phyloP scores from a whole-genome alignment of 35 echinoderm and acorn worm genomes.

The Lytechinus pictus region DNA sequence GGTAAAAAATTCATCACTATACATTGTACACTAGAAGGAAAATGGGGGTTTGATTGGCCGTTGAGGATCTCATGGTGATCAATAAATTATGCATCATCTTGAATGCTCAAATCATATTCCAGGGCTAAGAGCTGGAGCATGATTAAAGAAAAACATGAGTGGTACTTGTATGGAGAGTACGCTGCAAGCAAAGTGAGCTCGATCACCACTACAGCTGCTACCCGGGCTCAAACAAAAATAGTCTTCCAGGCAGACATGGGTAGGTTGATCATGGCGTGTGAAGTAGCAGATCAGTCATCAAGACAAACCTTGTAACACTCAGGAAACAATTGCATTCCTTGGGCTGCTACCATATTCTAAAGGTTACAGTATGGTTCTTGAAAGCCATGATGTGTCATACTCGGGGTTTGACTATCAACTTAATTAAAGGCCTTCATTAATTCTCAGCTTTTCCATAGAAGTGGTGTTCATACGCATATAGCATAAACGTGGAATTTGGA shows the following conservation, averaged over 20 bases:
- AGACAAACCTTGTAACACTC: not conserved
- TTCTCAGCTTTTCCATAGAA: not conserved
- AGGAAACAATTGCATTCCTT: not conserved
- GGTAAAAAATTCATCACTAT: too few species aligned
- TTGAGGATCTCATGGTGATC: too few species aligned
- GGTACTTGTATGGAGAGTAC: not conserved
- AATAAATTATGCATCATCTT: too few species aligned
- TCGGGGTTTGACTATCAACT: not conserved
- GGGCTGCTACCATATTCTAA: not conserved
- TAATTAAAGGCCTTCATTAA: not conserved
- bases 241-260: not conserved
- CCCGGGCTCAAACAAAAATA: not conserved
- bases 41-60: too few species aligned
- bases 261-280: not conserved
- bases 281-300: not conserved
- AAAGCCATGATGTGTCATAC: not conserved
- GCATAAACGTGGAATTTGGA: too few species aligned
- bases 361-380: not conserved
- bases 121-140: not conserved
- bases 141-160: not conserved
- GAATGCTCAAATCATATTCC: not conserved
- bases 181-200: not conserved
- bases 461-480: too few species aligned
- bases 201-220: not conserved
- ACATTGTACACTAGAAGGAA: too few species aligned